Base-by-base conservation (phyloP, 2,888 invertebrate genomes). In the Diploptera punctata region DNA sequence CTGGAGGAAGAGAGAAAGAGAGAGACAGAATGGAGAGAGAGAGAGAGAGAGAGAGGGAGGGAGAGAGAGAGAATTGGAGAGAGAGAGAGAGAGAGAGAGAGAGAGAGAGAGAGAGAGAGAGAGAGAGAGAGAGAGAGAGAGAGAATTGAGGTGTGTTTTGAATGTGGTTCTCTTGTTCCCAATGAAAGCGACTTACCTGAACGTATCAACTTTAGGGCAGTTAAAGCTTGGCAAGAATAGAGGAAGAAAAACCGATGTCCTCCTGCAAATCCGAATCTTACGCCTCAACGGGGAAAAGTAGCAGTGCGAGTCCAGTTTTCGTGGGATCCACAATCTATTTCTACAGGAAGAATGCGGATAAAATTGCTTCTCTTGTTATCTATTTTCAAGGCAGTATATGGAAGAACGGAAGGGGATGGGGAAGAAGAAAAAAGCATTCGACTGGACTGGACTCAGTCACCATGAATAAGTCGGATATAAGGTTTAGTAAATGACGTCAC, bases 341-440 rank as follows among this genome's bases (percentile, higher is more conserved):
- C 26, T 26, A n/a, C n/a, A 26, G 26, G 54, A 54, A 21, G 54
- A 54, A 54, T 54, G 26, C 29, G n/a, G 26, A 29, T 16, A 29
- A 16, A 57, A 57, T 57, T 57, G 57, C 29, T 57, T 57, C 29
- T 57, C 57, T 57, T 57, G 57, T 57, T 57, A 57, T 57, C 57
- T 57, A 29, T 57, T 57, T 57, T 57, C 24, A 26, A 57, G n/a
- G 52, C 52, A 52, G 52, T 52, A 2, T 24, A 9, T 19, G 52
- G 13, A 13, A n/a, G n/a, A n/a, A n/a, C n/a, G n/a, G n/a, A n/a
- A n/a, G n/a, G n/a, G n/a, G n/a, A n/a, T n/a, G n/a, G n/a, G n/a
- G n/a, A n/a, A n/a, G n/a, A n/a, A 38, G 38, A 38, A 3, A 29
- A 29, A 57, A 26, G 57, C 57, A 57, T 57, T 57, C n/a, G n/a